Conservation (phyloP, 1,140 invertebrate genomes). For the Drosophila bocki region DNA sequence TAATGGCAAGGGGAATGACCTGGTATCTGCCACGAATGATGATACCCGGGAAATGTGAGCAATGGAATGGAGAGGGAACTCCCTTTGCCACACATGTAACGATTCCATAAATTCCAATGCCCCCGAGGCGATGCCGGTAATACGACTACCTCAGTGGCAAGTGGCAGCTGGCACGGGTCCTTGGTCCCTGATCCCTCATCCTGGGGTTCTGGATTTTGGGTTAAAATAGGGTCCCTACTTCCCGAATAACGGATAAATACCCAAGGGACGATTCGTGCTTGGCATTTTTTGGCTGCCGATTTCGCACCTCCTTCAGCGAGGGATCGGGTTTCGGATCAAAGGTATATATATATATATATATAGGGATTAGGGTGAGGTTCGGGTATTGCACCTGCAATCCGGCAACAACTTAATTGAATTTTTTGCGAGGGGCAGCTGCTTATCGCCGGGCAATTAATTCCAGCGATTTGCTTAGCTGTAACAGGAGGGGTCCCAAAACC, state of each 20-base stretch:
- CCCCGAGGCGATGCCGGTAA: constrained; percentile 33
- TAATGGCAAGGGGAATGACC: constrained; percentile 31
- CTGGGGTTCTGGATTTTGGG: background rate
- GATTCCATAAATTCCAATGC: constrained; percentile 39
- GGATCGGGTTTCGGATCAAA: background rate
- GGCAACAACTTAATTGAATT: constrained; percentile 54
- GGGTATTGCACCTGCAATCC: constrained; percentile 36
- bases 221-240: background rate
- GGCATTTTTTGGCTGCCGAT: constrained; percentile 70
- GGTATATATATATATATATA: background rate
- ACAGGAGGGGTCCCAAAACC: background rate
- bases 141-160: constrained; percentile 47
- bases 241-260: constrained; percentile 21
- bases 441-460: constrained; percentile 64
- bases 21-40: constrained; percentile 20
- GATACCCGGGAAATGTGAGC: constrained; percentile 11
- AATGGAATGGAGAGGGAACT: background rate
- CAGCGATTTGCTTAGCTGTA: constrained; percentile 72
- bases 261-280: constrained; percentile 25
- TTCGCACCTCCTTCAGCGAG: constrained; percentile 50
- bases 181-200: background rate
- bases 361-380: constrained; percentile 15
- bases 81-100: constrained; percentile 7
- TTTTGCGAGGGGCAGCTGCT: constrained; percentile 43
- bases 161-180: constrained; percentile 17